Base-by-base conservation (phyloP, 2,888 invertebrate genomes). In the Stenichneumon culpator region DNA sequence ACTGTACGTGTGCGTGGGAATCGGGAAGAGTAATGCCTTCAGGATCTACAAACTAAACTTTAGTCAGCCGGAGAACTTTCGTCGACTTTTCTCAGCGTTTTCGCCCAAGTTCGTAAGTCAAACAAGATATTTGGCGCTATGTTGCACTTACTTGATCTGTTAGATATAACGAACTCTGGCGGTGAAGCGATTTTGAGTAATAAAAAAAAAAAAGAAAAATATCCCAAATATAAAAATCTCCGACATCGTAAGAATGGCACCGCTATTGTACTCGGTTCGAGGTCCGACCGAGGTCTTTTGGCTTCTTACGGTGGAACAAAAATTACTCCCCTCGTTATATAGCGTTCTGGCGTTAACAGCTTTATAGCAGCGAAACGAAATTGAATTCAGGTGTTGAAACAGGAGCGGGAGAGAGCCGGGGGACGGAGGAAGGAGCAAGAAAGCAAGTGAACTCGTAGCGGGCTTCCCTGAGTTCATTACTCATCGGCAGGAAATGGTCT, bases 401-500 rank as follows among this genome's bases (percentile, higher is more conserved):
- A 44, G 52, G 36, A 44, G 79, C 60, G 60, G 68, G 25, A 57
- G 67, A 67, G 36, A 67, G 25, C 57, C 39, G 14, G n/a, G 32
- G 52, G 39, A 39, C n/a, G 52, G 19, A 47, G 44, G n/a, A 69
- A 52, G 52, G 57, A 67, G 52, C 70, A 36, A 57, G 47, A 57
- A 36, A 67, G 67, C 19, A 22, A 22, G 32, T 14, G 72, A 78
- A 85, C 79, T 79, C 68, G 60, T 44, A 68, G 75, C 52, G 28
- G 19, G 69, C 50, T 79, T 74, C 69, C 25, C 52, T 52, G 82
- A 82, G 77, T 82, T 79, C 79, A 80, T 85, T 85, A 85, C 85
- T 85, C 82, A 85, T 79, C 75, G 82, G 77, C 60, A 77, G 79
- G 77, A 85, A 85, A 79, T 79, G 75, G 79, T 63, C 67, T 75